Conservation (phyloP, 2,797 vertebrate species). For the Zenarchopterus dispar region DNA sequence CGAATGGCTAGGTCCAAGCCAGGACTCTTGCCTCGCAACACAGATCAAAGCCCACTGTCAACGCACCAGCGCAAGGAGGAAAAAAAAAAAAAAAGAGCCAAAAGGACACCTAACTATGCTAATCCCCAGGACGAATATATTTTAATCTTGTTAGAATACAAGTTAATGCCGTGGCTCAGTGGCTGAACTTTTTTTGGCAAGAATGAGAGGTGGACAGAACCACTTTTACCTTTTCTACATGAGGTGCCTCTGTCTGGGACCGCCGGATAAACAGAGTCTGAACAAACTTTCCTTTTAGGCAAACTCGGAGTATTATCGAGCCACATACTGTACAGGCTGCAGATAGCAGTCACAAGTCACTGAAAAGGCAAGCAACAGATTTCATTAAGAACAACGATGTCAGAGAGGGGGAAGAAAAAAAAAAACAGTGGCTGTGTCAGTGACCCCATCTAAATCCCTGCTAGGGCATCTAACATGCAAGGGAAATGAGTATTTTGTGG, state of each 20-base stretch:
- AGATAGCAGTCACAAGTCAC: constrained; percentile 42
- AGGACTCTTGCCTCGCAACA: constrained; percentile 93
- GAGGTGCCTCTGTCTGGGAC: constrained; percentile 88
- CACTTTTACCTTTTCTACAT: constrained; percentile 86
- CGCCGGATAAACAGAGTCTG: constrained; percentile 83
- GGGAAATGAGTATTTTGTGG: constrained; percentile 87
- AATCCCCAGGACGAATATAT: constrained; percentile 99
- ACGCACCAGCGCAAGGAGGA: constrained; percentile 90
- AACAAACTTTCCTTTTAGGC: constrained; percentile 65
- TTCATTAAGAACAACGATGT: constrained; percentile 74
- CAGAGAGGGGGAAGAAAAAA: constrained; percentile 3
- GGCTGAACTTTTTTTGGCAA: constrained; percentile 91
- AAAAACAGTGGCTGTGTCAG: constrained; percentile 68
- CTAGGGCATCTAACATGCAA: constrained; percentile 82
- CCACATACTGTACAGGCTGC: constrained; percentile 60
- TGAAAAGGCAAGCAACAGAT: constrained; percentile 69
- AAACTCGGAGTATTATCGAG: constrained; percentile 56
- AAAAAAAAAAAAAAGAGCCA: constrained; percentile 92
- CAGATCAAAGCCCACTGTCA: constrained; percentile 98
- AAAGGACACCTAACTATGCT: constrained; percentile 96
- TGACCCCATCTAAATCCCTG: constrained; percentile 82
- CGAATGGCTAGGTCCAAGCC: constrained; percentile 93
- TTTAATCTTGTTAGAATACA: constrained; percentile 99
- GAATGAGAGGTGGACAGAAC: constrained; percentile 85
- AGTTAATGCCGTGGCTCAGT: constrained; percentile 98